Conservation (phyloP, 2,888 invertebrate genomes). For the Cantharis nigra region DNA sequence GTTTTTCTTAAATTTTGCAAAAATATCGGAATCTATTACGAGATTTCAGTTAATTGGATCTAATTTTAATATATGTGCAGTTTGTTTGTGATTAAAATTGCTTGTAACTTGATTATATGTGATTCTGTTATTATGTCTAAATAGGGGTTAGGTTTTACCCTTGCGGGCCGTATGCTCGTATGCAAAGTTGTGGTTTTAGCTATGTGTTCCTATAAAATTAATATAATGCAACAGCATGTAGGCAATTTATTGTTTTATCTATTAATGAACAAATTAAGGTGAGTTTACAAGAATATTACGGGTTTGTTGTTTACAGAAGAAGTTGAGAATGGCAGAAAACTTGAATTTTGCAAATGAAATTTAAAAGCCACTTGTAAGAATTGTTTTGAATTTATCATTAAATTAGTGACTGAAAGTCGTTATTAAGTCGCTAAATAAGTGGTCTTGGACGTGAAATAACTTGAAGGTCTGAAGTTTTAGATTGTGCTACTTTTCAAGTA, state of each 20-base stretch:
- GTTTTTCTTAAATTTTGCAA: constrained; percentile 56
- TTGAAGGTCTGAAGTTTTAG: background rate
- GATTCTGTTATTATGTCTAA: constrained; percentile 44
- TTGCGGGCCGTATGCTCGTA: constrained; percentile 54
- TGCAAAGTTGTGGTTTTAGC: constrained; percentile 35
- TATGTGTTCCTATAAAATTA: constrained; percentile 42
- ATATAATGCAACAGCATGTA: constrained; percentile 41
- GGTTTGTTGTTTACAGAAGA: background rate
- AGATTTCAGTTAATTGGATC: constrained; percentile 32
- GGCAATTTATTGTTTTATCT: constrained; percentile 38
- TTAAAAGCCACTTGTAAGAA: constrained; percentile 50
- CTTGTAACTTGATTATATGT: constrained; percentile 27
- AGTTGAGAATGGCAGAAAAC: background rate
- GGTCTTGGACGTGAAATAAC: background rate
- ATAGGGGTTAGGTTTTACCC: constrained; percentile 57
- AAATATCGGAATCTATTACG: constrained; percentile 43
- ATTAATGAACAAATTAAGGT: constrained; percentile 39
- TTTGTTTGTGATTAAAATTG: constrained; percentile 11
- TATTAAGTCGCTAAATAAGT: background rate
- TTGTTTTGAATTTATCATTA: constrained; percentile 16
- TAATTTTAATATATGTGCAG: constrained; percentile 19
- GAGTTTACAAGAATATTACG: constrained; percentile 33
- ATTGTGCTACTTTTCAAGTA: constrained; percentile 24
- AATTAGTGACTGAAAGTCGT: background rate
- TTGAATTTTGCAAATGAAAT: constrained; percentile 24